Evolutionary conservation across 2,113 vertebrate species (phyloP).

Genomic region (Sarotherodon lohbergeri): DNA sequence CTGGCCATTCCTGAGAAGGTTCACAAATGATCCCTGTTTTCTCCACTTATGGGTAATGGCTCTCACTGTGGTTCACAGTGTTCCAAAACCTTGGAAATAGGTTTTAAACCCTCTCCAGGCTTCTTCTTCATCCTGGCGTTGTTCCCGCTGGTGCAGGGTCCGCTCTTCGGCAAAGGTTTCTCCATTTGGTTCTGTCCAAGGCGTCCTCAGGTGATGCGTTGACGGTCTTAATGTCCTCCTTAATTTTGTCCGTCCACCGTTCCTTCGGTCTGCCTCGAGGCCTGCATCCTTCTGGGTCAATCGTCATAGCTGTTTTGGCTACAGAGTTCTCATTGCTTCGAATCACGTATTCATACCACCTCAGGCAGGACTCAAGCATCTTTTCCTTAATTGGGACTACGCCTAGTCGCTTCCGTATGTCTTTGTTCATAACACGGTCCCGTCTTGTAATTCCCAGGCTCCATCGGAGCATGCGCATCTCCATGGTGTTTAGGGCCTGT

Average conservation of each 20-base stretch:
- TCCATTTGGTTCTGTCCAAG: not conserved
- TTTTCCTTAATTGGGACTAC: not conserved
- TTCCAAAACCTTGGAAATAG: not conserved
- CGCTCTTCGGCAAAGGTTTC: rapidly evolving
- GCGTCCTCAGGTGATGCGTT: not conserved
- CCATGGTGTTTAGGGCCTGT: not conserved
- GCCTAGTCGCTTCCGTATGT: not conserved
- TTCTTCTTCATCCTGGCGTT: not conserved
- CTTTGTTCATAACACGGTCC: rapidly evolving
- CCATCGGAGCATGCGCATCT: rapidly evolving
- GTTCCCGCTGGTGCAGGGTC: not conserved
- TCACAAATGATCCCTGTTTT: not conserved
- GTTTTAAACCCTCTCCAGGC: not conserved
- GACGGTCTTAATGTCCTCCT: not conserved
- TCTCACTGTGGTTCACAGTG: not conserved
- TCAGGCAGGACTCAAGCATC: not conserved
- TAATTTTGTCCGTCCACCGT: not conserved
- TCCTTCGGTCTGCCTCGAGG: not conserved
- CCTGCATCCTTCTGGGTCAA: not conserved
- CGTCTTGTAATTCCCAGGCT: not conserved
- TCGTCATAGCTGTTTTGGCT: rapidly evolving
- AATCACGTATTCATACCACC: not conserved
- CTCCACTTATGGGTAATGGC: not conserved
- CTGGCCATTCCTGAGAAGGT: not conserved
- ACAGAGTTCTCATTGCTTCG: not conserved